A percentile compares a stretch with the other conserved stretches of the same genome.
Evolutionary conservation across 2,113 vertebrate species (phyloP).

Genomic region (Ammodytes dubius): DNA sequence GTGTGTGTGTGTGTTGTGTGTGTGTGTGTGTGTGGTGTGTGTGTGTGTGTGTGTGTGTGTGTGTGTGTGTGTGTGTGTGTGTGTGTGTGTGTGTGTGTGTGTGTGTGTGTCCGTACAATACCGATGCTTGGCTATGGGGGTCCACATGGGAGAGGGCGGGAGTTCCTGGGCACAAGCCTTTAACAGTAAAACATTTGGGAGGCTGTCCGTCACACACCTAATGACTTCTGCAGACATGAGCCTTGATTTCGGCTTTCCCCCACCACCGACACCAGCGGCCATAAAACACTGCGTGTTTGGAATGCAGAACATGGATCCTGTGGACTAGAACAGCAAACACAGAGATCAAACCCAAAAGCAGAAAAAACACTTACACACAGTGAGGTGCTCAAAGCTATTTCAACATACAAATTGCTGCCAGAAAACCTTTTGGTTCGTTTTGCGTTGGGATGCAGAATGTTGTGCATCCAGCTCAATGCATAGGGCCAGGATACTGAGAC

Average conservation of each 20-base stretch:
- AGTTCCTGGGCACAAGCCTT: conserved; percentile 71
- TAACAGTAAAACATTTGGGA: conserved; percentile 80
- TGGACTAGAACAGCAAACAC: conserved; percentile 49
- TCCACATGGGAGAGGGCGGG: conserved; percentile 64
- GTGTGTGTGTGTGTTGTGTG: conserved; percentile 26
- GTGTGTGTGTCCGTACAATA: conserved; percentile 29
- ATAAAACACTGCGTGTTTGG: conserved; percentile 75
- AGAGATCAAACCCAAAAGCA: conserved; percentile 51
- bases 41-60: conserved; percentile 28
- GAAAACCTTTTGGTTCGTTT: background rate
- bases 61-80: conserved; percentile 9
- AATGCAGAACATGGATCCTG: conserved; percentile 71
- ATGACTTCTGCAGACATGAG: conserved; percentile 81
- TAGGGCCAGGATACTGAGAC: conserved; percentile 9
- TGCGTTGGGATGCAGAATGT: background rate
- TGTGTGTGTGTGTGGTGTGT: too few species aligned
- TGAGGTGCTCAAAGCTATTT: conserved; percentile 16
- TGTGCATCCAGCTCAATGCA: conserved; percentile 21
- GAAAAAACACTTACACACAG: conserved; percentile 27
- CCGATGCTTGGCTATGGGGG: conserved; percentile 51
- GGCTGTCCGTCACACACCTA: conserved; percentile 76
- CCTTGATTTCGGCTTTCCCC: conserved; percentile 72
- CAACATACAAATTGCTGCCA: background rate
- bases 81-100: conserved; percentile 15
- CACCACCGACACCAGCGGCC: conserved; percentile 67